Evolutionary conservation across 2,888 invertebrate species (phyloP).

Genomic region (Chirona hameri): DNA sequence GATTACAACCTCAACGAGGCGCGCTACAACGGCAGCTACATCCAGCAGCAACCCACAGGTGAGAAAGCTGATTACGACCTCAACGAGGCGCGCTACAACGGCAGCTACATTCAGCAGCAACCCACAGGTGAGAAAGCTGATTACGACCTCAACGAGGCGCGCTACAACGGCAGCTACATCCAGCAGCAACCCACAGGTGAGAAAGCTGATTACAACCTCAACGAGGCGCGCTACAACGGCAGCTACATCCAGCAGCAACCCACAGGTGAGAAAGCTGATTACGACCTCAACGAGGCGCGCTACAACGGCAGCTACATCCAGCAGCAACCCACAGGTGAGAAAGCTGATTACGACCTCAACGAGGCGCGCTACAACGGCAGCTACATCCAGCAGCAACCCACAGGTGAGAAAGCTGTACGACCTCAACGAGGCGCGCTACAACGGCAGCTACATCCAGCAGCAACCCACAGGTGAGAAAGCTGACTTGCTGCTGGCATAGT

Average conservation of each 20-base stretch:
- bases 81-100: slow-evolving; percentile 55
- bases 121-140: background rate
- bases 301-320: background rate
- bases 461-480: background rate
- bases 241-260: background rate
- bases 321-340: background rate
- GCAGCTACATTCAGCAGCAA: slow-evolving; percentile 26
- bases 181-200: slow-evolving; percentile 24
- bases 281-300: too few species aligned
- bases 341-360: too few species aligned
- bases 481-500: too few species aligned
- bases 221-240: too few species aligned
- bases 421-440: too few species aligned
- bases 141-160: slow-evolving; percentile 75
- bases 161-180: slow-evolving; percentile 39
- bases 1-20: slow-evolving; percentile 72
- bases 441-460: background rate
- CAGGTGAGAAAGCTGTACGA: too few species aligned
- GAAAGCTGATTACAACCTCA: background rate
- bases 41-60: slow-evolving; percentile 23
- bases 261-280: too few species aligned
- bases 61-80: slow-evolving; percentile 62
- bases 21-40: slow-evolving; percentile 41
- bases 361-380: background rate
- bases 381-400: background rate